Evolutionary conservation across 53 echinoderm and acorn worm species (phyloP), one percentile per base, ranked within the genome.

Genomic region (Luidia sarsii): DNA sequence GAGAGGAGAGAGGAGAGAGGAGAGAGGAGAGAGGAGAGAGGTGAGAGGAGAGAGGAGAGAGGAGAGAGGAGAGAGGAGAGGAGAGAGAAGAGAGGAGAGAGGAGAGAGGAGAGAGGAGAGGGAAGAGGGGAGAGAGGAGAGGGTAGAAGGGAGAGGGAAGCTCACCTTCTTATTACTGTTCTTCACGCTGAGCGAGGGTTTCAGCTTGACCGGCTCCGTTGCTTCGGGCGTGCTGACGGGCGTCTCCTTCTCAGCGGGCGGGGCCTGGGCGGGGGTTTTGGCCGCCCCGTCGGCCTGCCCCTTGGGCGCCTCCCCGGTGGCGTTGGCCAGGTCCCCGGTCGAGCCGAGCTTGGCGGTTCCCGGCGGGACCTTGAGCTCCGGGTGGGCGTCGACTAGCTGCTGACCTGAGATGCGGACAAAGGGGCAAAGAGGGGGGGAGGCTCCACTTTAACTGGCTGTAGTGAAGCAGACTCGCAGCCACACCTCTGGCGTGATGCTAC

Each of bases 281-380:
- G 45, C 38, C 4, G 9, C 27, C 9, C 30, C 39, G 16, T 60
- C 77, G 2, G n/a, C 61, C 9, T 48, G 20, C 9, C 46, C 48
- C 57, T 77, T 77, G 77, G n/a, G 33, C 4, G 32, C 48, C 7
- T 77, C 77, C 22, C 77, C 77, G 6, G 13, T 48, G 18, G 39
- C 60, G 21, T 30, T 45, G 1, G 43, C 61, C 14, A 77, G 27
- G 48, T 77, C 77, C 31, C 61, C 77, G 15, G 77, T 77, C 20
- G 77, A 77, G 57, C 88, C 88, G 27, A 88, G 74, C n/a, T 75
- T 75, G 68, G 82, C 75, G 68, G 75, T 75, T 14, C 67, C 41
- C 36, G 87, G 80, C 34, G 71, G 87, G 15, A 69, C 68, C 81
- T 90, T 90, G 65, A 85, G 85, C 70, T 90, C 90, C 0, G 90